These are phyloP conservation scores for Lottia gigantea DNA, from an alignment of 2,888 invertebrate species.

Conservation along the genomic window DNA sequence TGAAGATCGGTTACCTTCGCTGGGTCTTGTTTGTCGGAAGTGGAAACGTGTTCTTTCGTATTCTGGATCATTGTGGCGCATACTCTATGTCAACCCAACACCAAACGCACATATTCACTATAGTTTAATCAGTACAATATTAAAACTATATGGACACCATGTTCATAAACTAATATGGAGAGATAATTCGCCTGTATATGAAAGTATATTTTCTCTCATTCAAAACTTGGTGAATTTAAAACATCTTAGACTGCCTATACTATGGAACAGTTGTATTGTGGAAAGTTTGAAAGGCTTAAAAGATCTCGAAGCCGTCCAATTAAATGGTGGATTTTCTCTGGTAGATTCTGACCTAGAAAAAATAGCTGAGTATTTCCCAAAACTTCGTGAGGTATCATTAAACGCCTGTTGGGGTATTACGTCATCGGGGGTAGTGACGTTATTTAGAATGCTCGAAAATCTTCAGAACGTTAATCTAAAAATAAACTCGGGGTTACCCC, in stretches of 20 bases:
- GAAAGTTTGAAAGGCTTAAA: conserved; percentile 38
- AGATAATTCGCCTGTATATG: conserved; percentile 51
- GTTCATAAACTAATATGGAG: conserved; percentile 51
- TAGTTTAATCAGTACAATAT: conserved; percentile 44
- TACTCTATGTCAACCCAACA: conserved; percentile 43
- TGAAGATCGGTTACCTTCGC: conserved; percentile 41
- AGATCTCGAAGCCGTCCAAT: conserved; percentile 45
- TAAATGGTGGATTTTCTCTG: conserved; percentile 52
- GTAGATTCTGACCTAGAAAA: conserved; percentile 42
- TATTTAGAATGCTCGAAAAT: conserved; percentile 34
- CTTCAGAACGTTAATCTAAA: conserved; percentile 48
- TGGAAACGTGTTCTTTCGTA: conserved; percentile 45
- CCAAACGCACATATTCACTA: conserved; percentile 42
- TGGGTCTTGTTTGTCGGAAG: conserved; percentile 48
- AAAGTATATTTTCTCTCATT: conserved; percentile 47
- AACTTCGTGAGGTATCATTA: conserved; percentile 43
- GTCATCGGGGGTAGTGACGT: conserved; percentile 34
- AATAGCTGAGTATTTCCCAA: conserved; percentile 41
- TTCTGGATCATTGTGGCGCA: conserved; percentile 47
- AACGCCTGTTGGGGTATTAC: conserved; percentile 55
- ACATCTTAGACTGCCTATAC: conserved; percentile 46
- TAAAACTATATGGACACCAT: conserved; percentile 48
- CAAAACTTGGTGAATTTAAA: conserved; percentile 41
- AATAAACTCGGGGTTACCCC: conserved; percentile 48
- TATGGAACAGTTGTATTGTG: conserved; percentile 51